A percentile compares a stretch with the other conserved stretches of the same genome.
Evolutionary conservation across 2,113 vertebrate species (phyloP).

Genomic region (Odocoileus hemionus): DNA sequence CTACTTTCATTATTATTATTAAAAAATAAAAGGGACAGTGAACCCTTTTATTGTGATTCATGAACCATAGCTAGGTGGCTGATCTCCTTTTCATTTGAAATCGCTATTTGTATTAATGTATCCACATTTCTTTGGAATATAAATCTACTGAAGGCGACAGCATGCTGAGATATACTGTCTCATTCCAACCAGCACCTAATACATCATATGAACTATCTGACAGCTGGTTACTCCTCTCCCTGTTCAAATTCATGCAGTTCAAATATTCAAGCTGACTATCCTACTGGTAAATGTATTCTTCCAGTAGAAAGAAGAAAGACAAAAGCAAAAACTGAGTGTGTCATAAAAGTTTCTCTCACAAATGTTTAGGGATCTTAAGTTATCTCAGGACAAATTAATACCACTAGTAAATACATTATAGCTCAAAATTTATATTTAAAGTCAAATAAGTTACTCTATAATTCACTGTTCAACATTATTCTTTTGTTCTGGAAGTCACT

Average conservation of each 20-base stretch:
- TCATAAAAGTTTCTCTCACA: not conserved
- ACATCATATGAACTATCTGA: conserved; percentile 46
- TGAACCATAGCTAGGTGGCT: conserved; percentile 67
- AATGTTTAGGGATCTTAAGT: not conserved
- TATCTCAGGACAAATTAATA: not conserved
- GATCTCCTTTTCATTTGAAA: conserved; percentile 71
- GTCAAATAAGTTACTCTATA: not conserved
- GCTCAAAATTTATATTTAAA: not conserved
- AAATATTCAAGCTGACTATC: conserved; percentile 46
- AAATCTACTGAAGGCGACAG: conserved; percentile 63
- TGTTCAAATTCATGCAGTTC: conserved; percentile 41
- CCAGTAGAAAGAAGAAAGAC: not conserved
- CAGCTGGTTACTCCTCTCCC: conserved; percentile 38
- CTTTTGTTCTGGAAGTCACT: not conserved
- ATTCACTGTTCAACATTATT: not conserved
- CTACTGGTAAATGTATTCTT: not conserved
- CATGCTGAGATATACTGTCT: conserved; percentile 63
- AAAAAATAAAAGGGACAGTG: conserved; percentile 57
- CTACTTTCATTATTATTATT: conserved; percentile 23
- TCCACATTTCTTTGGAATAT: conserved; percentile 68
- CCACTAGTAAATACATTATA: not conserved
- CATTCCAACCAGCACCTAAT: conserved; percentile 42
- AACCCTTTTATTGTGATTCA: conserved; percentile 64
- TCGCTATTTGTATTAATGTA: conserved; percentile 64
- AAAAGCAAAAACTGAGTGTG: not conserved